A percentile compares a stretch with the other conserved stretches of the same genome.
Conservation (phyloP, 1,140 invertebrate species). For the Sycobia sp. region DNA sequence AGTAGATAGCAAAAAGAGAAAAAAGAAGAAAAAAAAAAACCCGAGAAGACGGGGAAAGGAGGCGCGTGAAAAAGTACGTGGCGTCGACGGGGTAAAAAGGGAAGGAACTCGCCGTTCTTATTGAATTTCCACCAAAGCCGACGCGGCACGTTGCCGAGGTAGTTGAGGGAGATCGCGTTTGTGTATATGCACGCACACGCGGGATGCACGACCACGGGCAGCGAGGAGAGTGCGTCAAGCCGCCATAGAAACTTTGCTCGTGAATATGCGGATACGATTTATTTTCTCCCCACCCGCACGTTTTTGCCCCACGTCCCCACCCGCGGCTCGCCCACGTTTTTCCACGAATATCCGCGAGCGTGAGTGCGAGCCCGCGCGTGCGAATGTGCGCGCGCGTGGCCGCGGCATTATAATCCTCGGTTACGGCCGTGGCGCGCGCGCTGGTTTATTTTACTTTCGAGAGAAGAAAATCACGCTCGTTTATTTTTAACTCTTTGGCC, state of each 20-base stretch:
- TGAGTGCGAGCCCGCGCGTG: too few species aligned
- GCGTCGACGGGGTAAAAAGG: too few species aligned
- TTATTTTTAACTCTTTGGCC: constrained; percentile 26
- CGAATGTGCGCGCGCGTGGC: too few species aligned
- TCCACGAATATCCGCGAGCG: too few species aligned
- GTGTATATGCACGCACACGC: too few species aligned
- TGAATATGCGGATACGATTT: constrained; percentile 40
- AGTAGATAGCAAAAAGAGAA: too few species aligned
- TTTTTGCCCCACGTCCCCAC: neutral
- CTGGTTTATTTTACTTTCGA: constrained; percentile 21
- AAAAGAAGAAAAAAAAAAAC: too few species aligned
- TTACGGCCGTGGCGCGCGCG: neutral
- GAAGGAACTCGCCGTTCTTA: constrained; percentile 16
- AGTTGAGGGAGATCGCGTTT: too few species aligned
- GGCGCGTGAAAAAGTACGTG: too few species aligned
- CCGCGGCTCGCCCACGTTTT: neutral
- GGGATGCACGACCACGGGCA: too few species aligned
- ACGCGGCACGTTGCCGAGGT: too few species aligned
- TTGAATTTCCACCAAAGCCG: constrained; percentile 33
- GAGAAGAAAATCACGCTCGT: constrained; percentile 24
- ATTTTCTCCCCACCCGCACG: constrained; percentile 23
- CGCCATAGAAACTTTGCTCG: constrained; percentile 34
- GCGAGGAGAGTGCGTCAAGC: neutral
- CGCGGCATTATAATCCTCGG: constrained; percentile 1
- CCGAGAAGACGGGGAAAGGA: too few species aligned